phyloP scores from a whole-genome alignment of 1,140 invertebrate genomes.

The Drosophila athabasca region DNA sequence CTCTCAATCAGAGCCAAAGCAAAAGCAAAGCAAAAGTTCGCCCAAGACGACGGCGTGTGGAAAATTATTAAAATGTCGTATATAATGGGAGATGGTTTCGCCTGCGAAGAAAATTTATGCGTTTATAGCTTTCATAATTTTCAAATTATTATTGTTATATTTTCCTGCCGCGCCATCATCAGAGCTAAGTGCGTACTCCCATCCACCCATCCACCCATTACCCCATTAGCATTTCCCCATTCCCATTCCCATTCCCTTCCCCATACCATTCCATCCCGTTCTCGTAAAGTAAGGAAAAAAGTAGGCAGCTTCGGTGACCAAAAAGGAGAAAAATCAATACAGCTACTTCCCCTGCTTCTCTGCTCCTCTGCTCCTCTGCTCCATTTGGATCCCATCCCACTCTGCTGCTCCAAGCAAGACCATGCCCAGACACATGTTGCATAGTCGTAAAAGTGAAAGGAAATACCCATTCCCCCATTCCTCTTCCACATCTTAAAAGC shows the following conservation, averaged over 20 bases:
- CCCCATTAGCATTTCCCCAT: conserved; percentile 13
- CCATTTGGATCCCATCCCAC: not conserved
- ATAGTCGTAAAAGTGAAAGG: conserved; percentile 43
- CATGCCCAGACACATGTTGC: conserved; percentile 45
- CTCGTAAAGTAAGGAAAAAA: conserved; percentile 3
- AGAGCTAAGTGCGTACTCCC: conserved; percentile 62
- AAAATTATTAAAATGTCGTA: conserved; percentile 83
- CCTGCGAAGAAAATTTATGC: conserved; percentile 71
- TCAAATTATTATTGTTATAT: conserved; percentile 78
- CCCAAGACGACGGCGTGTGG: conserved; percentile 63
- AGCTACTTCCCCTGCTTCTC: not conserved
- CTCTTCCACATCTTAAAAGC: conserved; percentile 14
- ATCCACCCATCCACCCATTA: not conserved
- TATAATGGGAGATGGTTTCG: conserved; percentile 69
- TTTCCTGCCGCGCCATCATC: conserved; percentile 50
- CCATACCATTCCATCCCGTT: not conserved
- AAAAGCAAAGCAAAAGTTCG: conserved; percentile 27
- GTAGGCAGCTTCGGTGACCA: conserved; percentile 50
- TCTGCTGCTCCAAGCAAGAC: conserved; percentile 1
- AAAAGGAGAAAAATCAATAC: conserved; percentile 42
- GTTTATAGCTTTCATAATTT: conserved; percentile 82
- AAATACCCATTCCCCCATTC: conserved; percentile 6
- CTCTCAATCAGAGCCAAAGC: conserved; percentile 5
- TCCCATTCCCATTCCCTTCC: conserved; percentile 25
- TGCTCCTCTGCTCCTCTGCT: not conserved